Conservation (phyloP, 2,113 vertebrate species). For the Muscicapa adusta region DNA sequence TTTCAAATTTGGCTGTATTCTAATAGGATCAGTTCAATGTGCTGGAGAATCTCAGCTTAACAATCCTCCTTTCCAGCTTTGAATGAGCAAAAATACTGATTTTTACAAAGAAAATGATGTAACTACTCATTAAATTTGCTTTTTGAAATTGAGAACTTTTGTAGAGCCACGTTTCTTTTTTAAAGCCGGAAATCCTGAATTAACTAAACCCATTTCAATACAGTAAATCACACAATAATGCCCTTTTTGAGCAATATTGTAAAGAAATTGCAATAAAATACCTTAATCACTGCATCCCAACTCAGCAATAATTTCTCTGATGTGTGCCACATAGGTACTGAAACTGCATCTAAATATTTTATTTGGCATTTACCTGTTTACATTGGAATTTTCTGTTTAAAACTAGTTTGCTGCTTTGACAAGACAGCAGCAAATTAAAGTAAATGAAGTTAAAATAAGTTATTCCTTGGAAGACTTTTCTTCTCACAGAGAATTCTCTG, state of each 20-base stretch:
- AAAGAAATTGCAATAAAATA: background rate
- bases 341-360: background rate
- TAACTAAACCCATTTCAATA: background rate
- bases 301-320: background rate
- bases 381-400: background rate
- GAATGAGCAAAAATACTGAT: background rate
- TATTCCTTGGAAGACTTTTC: background rate
- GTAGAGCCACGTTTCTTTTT: rapidly evolving
- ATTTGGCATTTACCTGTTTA: background rate
- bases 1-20: background rate
- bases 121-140: background rate
- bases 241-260: background rate
- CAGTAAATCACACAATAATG: background rate
- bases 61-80: background rate
- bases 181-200: background rate
- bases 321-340: background rate
- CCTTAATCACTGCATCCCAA: background rate
- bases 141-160: background rate
- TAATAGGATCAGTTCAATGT: background rate
- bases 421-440: background rate
- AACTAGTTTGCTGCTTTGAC: background rate
- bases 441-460: background rate
- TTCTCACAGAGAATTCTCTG: conserved; percentile 11
- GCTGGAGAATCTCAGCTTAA: background rate
- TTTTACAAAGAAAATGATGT: background rate